Conservation (phyloP, 2,113 vertebrate species). For the Nematolebias whitei region DNA sequence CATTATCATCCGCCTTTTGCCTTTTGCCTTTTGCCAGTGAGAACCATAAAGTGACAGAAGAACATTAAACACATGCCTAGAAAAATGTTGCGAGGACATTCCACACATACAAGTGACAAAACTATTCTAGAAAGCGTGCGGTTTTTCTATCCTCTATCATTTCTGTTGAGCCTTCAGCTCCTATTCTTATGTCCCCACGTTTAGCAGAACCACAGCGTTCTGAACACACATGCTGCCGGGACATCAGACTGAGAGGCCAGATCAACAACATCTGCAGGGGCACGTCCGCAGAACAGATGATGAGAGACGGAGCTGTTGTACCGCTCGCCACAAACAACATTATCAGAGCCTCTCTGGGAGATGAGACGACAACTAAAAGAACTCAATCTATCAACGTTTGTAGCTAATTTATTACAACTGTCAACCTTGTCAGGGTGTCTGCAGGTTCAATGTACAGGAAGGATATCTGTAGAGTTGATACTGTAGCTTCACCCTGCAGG, state of each 20-base stretch:
- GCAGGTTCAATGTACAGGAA: not conserved
- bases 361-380: conserved; percentile 28
- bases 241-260: conserved; percentile 6
- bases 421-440: conserved; percentile 5
- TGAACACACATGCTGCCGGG: not conserved
- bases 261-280: conserved; percentile 28
- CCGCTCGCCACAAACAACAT: conserved; percentile 25
- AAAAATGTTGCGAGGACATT: conserved; percentile 26
- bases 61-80: not conserved
- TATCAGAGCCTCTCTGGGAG: conserved; percentile 29
- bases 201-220: conserved; percentile 22
- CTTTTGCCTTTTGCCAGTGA: no score
- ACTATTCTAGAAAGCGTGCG: conserved; percentile 40
- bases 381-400: conserved; percentile 34
- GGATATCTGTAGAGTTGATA: not conserved
- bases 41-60: no score
- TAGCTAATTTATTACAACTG: conserved; percentile 32
- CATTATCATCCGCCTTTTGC: no score
- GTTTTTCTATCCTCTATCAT: conserved; percentile 60
- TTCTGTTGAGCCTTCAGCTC: conserved; percentile 19
- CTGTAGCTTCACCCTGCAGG: conserved; percentile 7
- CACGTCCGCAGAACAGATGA: conserved; percentile 35
- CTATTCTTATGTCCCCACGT: conserved; percentile 32
- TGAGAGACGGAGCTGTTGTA: conserved; percentile 37
- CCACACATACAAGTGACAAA: conserved; percentile 15